Base-by-base conservation (phyloP, 2,113 vertebrate species). In the Bubo scandiacus region DNA sequence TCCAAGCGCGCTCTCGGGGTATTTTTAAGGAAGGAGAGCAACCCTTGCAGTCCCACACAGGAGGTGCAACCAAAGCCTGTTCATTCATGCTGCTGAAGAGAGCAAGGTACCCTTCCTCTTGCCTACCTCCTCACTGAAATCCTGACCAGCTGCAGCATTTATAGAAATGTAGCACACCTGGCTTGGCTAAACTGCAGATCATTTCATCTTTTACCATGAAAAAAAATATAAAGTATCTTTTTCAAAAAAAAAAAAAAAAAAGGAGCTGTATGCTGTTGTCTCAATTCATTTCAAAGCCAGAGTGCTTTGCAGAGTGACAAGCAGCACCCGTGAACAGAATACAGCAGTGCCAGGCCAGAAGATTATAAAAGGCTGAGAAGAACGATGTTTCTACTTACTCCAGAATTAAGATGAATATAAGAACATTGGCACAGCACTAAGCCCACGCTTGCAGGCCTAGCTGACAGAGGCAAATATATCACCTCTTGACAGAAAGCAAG, bases 41-140 rank as follows among this genome's bases (percentile, higher is more conserved):
- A 58, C 10, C 49, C n/a, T 77, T 61, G 29, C 49, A 13, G 16
- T 6, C 8, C 65, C 8, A 12, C 4, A 15, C 22, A 8, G 0
- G 1, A 74, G 40, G 5, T 30, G 8, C 43, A 45, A 38, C 40
- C 62, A 40, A 34, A 57, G 29, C 29, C 47, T n/a, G n/a, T 10
- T 36, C 42, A 6, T 1, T 17, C 38, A 36, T 30, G 84, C 80
- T 55, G 43, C 71, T 42, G 36, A 29, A n/a, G 29, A 29, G 4
- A 22, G 9, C 25, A 14, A 57, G 36, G 40, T 34, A 26, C 51
- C 49, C 20, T 38, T 11, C 27, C 40, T 19, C 43, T 40, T 17
- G 30, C n/a, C 42, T 13, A 9, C 16, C 27, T 58, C 73, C 79
- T 10, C 6, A 18, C 47, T 3, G 34, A 68, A 73, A 66, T 7